phyloP scores from a whole-genome alignment of 64 coral and sea anemone genomes.

The Acropora yongei region DNA sequence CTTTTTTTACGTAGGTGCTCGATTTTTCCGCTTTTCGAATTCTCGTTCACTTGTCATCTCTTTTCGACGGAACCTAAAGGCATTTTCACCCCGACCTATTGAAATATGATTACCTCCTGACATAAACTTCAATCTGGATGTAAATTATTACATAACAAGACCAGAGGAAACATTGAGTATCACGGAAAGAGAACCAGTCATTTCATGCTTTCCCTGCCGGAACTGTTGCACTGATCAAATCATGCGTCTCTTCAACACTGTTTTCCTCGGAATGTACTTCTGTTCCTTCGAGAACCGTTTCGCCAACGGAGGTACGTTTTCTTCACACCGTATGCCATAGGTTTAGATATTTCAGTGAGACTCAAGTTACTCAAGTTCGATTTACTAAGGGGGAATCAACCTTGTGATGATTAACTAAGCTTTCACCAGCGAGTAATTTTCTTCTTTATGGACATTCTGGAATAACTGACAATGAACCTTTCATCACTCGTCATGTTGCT shows the following conservation, averaged over 20 bases:
- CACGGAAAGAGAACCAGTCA: background rate
- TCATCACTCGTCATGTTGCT: no score
- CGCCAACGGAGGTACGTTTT: background rate
- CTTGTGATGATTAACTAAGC: background rate
- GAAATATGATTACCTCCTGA: constrained; percentile 2
- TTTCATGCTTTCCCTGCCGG: background rate
- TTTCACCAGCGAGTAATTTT: background rate
- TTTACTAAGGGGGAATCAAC: no score
- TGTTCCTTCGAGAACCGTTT: background rate
- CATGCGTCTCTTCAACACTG: background rate
- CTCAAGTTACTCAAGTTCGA: no score
- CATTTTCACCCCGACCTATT: background rate
- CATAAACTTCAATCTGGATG: background rate
- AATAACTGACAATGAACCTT: no score
- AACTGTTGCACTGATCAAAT: background rate
- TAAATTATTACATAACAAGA: background rate
- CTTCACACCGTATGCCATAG: background rate
- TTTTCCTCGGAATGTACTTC: background rate
- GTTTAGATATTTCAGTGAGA: no score
- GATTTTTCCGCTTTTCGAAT: no score
- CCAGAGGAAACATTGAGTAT: no score
- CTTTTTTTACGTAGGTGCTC: no score
- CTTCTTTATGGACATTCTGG: no score
- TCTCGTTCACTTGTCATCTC: background rate
- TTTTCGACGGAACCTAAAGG: background rate